These are phyloP conservation scores for Tipula vernalis DNA, from an alignment of 2,888 invertebrate genomes.

Conservation along the genomic window DNA sequence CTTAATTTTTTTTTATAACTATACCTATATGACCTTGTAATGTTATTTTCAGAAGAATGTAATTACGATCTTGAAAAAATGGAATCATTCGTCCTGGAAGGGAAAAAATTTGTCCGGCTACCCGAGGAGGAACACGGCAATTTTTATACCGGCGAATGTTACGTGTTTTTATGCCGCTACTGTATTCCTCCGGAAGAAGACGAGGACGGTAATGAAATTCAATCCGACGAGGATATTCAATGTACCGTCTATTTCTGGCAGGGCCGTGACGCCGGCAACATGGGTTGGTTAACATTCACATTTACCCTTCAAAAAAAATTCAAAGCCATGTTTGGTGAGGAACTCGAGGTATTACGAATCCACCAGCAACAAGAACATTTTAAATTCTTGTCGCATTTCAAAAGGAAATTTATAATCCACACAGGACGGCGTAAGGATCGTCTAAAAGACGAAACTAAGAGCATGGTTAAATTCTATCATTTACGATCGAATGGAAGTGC, in stretches of 20 bases:
- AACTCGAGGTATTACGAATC: conserved; percentile 87
- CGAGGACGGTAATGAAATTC: conserved; percentile 34
- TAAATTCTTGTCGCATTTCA: conserved; percentile 96
- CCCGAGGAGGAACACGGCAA: conserved; percentile 87
- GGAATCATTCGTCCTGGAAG: conserved; percentile 95
- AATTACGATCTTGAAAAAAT: conserved; percentile 96
- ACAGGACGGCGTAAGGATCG: conserved; percentile 64
- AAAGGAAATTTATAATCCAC: conserved; percentile 84
- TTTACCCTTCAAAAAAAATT: conserved; percentile 91
- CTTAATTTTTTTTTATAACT: neutral
- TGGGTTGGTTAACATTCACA: conserved; percentile 99
- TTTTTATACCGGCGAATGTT: conserved; percentile 91
- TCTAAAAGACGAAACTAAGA: conserved; percentile 32
- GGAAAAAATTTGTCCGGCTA: conserved; percentile 90
- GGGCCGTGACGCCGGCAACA: conserved; percentile 90
- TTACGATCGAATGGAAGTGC: conserved; percentile 92
- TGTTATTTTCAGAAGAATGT: conserved; percentile 60
- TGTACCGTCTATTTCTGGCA: conserved; percentile 99
- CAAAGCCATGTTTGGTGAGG: conserved; percentile 74
- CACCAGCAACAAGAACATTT: conserved; percentile 98
- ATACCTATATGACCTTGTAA: neutral
- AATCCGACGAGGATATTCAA: conserved; percentile 46
- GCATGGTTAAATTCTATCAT: conserved; percentile 82
- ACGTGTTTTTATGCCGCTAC: conserved; percentile 95
- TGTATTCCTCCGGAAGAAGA: conserved; percentile 64